A percentile compares a stretch with the other conserved stretches of the same genome.
phyloP scores from a whole-genome alignment of 2,888 invertebrate genomes.

The Alloscopus bannaensis region DNA sequence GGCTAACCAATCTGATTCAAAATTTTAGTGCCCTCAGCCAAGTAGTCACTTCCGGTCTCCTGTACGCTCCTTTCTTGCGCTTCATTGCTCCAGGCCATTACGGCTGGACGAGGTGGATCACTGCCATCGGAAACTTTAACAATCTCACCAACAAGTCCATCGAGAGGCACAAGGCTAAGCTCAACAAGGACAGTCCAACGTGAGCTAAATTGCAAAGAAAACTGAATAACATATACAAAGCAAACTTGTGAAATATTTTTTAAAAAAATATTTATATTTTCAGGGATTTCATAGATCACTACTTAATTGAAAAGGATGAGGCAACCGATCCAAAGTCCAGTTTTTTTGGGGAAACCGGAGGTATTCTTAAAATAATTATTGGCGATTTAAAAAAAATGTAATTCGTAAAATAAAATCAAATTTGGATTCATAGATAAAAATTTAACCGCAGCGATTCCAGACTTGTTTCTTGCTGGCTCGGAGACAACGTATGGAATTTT shows the following conservation, averaged over 20 bases:
- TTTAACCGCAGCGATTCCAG: slow-evolving; percentile 28
- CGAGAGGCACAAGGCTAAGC: slow-evolving; percentile 15
- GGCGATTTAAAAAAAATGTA: not conserved
- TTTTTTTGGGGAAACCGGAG: slow-evolving; percentile 61
- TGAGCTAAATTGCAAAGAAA: not conserved
- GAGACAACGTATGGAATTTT: slow-evolving; percentile 18
- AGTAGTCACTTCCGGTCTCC: slow-evolving; percentile 6
- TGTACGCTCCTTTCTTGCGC: slow-evolving; percentile 15
- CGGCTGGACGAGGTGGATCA: slow-evolving; percentile 36
- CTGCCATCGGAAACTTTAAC: not conserved
- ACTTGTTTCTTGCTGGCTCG: slow-evolving; percentile 54
- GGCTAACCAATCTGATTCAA: too few relatives aligned
- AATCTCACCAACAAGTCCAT: not conserved
- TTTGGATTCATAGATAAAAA: slow-evolving; percentile 33
- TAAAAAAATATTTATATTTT: too few relatives aligned
- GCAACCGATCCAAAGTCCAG: slow-evolving; percentile 54
- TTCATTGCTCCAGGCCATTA: slow-evolving; percentile 25
- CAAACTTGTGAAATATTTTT: too few relatives aligned
- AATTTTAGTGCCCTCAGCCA: slow-evolving; percentile 9
- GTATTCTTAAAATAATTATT: slow-evolving; percentile 21
- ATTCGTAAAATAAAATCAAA: too few relatives aligned
- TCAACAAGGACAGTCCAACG: slow-evolving; percentile 18
- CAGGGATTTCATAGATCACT: slow-evolving; percentile 66
- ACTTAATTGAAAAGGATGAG: slow-evolving; percentile 53
- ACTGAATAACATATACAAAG: too few relatives aligned